phyloP scores from a whole-genome alignment of 1,140 invertebrate species.

The Drosophila mayri region DNA sequence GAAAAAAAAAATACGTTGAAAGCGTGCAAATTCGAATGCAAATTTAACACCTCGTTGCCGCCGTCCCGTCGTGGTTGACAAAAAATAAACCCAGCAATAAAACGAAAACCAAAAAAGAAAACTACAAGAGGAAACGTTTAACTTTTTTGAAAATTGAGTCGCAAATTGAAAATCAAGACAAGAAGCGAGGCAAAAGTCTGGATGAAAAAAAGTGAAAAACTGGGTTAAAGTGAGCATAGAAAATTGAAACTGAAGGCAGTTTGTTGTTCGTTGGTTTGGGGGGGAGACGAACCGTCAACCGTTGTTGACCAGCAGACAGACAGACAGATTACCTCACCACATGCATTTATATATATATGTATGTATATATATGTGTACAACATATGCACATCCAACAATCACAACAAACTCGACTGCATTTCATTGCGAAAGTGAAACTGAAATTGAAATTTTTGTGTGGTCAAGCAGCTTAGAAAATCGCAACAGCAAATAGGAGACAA shows the following conservation, averaged over 20 bases:
- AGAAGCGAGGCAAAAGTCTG: slow-evolving; percentile 54
- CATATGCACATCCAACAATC: slow-evolving; percentile 17
- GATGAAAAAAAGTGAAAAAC: slow-evolving; percentile 49
- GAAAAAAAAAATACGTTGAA: slow-evolving; percentile 61
- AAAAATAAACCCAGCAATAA: slow-evolving; percentile 37
- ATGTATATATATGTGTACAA: neutral
- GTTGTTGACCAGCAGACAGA: slow-evolving; percentile 23
- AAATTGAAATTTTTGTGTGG: slow-evolving; percentile 45
- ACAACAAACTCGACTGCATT: slow-evolving; percentile 48
- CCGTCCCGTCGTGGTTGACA: slow-evolving; percentile 63
- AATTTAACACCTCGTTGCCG: slow-evolving; percentile 75
- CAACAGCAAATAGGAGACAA: no score
- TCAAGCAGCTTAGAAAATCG: slow-evolving; percentile 8
- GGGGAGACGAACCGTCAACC: slow-evolving; percentile 29
- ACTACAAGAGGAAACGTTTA: slow-evolving; percentile 60
- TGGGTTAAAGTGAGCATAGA: slow-evolving; percentile 78
- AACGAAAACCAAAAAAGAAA: slow-evolving; percentile 8
- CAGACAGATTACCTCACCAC: slow-evolving; percentile 42
- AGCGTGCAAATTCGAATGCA: slow-evolving; percentile 82
- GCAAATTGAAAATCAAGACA: slow-evolving; percentile 77
- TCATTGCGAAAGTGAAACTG: slow-evolving; percentile 72
- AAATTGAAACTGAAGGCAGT: slow-evolving; percentile 57
- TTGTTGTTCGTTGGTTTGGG: neutral
- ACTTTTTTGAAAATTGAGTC: slow-evolving; percentile 71
- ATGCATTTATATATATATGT: slow-evolving; percentile 12